A percentile compares a stretch with the other conserved stretches of the same genome.
phyloP scores from a whole-genome alignment of 2,797 vertebrate genomes.

The Columba guinea region DNA sequence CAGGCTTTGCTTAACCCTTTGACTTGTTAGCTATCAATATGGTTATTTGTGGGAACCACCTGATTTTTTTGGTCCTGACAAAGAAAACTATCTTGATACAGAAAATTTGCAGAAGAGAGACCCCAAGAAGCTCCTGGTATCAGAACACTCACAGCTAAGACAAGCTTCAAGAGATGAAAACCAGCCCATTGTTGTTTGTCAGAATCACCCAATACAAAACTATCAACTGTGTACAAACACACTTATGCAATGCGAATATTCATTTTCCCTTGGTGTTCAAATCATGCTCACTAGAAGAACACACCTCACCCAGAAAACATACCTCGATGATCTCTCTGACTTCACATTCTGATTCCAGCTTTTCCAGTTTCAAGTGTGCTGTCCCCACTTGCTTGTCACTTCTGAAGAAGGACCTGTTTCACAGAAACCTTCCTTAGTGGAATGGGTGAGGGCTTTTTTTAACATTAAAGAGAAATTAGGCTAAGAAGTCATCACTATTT shows the following conservation, averaged over 20 bases:
- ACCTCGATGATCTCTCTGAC: constrained; percentile 93
- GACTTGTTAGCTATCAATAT: not conserved
- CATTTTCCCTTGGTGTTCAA: not conserved
- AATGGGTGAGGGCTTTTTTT: not conserved
- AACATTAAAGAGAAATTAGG: not conserved
- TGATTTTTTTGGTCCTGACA: not conserved
- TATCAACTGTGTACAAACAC: fast-evolving
- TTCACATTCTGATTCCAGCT: constrained; percentile 92
- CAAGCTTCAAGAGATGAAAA: not conserved
- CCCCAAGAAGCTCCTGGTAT: not conserved
- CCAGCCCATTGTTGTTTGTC: not conserved
- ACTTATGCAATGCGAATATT: fast-evolving
- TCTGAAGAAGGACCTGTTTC: constrained; percentile 83
- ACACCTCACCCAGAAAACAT: not conserved
- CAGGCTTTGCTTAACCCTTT: not conserved
- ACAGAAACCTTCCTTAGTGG: constrained; percentile 16
- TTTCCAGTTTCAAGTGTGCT: constrained; percentile 92
- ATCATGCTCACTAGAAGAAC: not conserved
- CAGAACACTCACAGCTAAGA: not conserved
- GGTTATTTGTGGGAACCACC: too few relatives aligned
- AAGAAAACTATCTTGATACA: not conserved
- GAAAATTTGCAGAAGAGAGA: not conserved
- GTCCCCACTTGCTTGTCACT: constrained; percentile 93
- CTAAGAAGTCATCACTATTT: not conserved
- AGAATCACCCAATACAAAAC: not conserved